Base-by-base conservation (phyloP, 2,888 invertebrate genomes). In the Physocephala rufipes region DNA sequence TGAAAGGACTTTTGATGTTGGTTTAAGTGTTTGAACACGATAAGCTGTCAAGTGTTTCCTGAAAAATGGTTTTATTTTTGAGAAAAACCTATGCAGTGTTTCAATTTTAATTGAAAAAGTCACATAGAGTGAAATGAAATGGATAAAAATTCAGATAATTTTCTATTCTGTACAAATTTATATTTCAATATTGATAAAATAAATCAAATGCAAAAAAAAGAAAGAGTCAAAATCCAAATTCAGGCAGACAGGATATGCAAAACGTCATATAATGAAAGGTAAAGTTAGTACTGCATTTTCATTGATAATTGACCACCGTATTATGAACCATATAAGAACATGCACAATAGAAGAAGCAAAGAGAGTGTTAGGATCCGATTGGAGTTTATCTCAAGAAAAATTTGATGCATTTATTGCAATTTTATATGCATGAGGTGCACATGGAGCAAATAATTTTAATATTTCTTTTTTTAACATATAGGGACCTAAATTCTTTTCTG, bases 291-390 rank as follows among this genome's bases (percentile, higher is more conserved):
- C 61, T 67, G 74, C 71, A 70, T 76, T 76, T 74, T 74, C 65
- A 36, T 73, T 73, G 68, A 74, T 74, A 72, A 67, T 75, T 70
- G 74, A 71, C 66, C 67, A 70, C 43, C 63, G 67, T 58, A 58
- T 74, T 72, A 74, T 76, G 71, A 68, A 74, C 30, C 73, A 74
- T 71, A 74, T 74, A 66, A 73, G 59, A 74, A 74, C 58, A 67
- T 74, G 74, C 66, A 74, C 73, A 74, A 59, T 61, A 67, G 51
- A 53, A 74, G 74, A 76, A 74, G 71, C 73, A 68, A 51, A 62
- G 36, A 51, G 58, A 64, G 64, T 72, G 49, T 67, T 74, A 70
- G 64, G 67, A 70, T 19, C 70, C 66, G 67, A 72, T 55, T 72
- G 70, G 71, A 72, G 65, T 71, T 26, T 74, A 66, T 63, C 74